Conservation (phyloP, 1,140 invertebrate species). For the Mesaphorura yosii region DNA sequence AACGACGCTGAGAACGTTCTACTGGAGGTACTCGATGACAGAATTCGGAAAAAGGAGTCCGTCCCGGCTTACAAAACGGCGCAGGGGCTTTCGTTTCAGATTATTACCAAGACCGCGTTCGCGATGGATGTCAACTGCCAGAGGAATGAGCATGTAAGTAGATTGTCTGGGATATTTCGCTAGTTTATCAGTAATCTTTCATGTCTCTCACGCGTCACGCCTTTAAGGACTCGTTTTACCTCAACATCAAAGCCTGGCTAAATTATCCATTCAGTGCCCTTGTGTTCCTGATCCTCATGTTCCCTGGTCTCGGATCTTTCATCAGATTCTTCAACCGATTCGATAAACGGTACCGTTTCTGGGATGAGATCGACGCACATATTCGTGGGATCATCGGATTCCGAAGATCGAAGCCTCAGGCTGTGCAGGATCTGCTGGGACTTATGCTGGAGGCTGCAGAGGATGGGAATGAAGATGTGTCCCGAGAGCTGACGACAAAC, state of each 20-base stretch:
- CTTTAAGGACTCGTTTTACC: constrained; percentile 25
- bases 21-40: constrained; percentile 29
- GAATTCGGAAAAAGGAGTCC: constrained; percentile 17
- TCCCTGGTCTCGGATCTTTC: constrained; percentile 24
- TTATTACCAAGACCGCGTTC: constrained; percentile 30
- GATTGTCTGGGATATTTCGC: neutral
- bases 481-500: constrained; percentile 15
- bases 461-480: constrained; percentile 16
- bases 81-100: constrained; percentile 27
- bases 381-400: constrained; percentile 22
- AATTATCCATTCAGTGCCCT: constrained; percentile 25
- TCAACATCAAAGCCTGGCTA: constrained; percentile 24
- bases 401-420: constrained; percentile 14
- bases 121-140: constrained; percentile 30
- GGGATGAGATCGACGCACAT: constrained; percentile 22
- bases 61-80: constrained; percentile 25
- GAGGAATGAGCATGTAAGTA: constrained; percentile 25
- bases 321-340: constrained; percentile 27
- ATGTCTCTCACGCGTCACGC: neutral
- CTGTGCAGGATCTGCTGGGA: constrained; percentile 23
- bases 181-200: constrained; percentile 4
- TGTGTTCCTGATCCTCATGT: constrained; percentile 29
- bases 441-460: constrained; percentile 27
- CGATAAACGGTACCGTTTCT: constrained; percentile 24
- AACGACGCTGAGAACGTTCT: constrained; percentile 27